Percentiles rank a stretch among this genome's conserved stretches.
These are phyloP conservation scores for Formicarius rufipectus DNA, from an alignment of 2,113 vertebrate species.

Conservation along the genomic window DNA sequence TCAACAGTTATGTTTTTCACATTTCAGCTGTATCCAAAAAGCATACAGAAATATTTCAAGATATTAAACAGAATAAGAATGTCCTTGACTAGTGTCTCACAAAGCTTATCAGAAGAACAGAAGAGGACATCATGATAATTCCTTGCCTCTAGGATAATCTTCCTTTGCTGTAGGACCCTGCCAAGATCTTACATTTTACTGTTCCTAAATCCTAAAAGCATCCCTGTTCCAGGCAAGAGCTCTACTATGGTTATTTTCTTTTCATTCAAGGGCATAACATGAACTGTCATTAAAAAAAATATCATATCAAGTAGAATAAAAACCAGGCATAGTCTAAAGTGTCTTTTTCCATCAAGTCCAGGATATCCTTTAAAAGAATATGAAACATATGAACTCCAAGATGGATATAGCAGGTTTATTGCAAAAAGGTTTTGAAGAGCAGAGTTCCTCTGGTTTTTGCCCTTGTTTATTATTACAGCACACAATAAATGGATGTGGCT, in stretches of 20 bases:
- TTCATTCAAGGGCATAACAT: neutral
- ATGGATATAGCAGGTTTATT: neutral
- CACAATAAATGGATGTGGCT: neutral
- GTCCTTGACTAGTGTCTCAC: neutral
- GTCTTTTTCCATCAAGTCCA: neutral
- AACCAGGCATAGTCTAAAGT: neutral
- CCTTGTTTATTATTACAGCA: neutral
- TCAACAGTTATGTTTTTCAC: neutral
- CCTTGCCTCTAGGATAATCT: neutral
- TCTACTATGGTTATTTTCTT: neutral
- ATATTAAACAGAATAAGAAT: neutral
- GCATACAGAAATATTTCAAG: neutral
- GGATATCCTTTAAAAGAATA: neutral
- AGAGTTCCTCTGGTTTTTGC: neutral
- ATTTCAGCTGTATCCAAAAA: neutral
- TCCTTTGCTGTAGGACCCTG: neutral
- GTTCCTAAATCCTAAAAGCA: too few relatives aligned
- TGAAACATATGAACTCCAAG: neutral
- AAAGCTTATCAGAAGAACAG: constrained; percentile 1
- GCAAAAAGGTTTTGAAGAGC: neutral
- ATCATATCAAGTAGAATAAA: neutral
- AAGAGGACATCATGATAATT: neutral
- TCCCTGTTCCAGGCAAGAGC: neutral
- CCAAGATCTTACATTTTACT: neutral
- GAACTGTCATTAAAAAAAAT: neutral